These are phyloP conservation scores for Brachyalestes nurse DNA, from an alignment of 2,797 vertebrate species.

Conservation along the genomic window DNA sequence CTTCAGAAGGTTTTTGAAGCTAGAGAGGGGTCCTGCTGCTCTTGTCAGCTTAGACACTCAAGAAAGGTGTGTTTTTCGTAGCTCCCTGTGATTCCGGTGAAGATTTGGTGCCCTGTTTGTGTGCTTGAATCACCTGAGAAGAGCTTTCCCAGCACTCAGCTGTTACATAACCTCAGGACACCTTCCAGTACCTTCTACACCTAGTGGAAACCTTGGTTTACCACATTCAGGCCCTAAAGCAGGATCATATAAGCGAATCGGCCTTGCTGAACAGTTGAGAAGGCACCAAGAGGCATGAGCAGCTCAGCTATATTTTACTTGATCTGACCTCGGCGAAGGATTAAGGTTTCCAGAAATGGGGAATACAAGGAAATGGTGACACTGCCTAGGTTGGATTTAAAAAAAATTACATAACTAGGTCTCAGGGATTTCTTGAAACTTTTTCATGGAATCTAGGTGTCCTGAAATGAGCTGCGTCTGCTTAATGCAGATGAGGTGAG, in stretches of 20 bases:
- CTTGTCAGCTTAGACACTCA: too few relatives aligned
- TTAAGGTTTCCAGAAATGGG: not conserved
- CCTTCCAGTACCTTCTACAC: not conserved
- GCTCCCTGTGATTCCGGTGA: not conserved
- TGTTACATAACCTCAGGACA: conserved; percentile 3
- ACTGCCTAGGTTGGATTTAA: not conserved
- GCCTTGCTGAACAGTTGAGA: not conserved
- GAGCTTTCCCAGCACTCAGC: not conserved
- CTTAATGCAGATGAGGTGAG: too few relatives aligned
- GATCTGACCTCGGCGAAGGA: not conserved
- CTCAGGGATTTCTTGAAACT: not conserved
- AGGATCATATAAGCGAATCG: not conserved
- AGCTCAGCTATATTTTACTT: not conserved
- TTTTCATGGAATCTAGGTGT: too few relatives aligned
- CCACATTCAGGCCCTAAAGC: not conserved
- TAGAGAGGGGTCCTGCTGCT: too few relatives aligned
- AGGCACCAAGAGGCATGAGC: not conserved
- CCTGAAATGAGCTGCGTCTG: too few relatives aligned
- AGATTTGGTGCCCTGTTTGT: not conserved
- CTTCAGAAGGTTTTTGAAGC: too few relatives aligned
- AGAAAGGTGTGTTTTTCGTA: not conserved
- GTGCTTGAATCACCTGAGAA: conserved; percentile 20
- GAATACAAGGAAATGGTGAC: not conserved
- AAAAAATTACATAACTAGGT: not conserved
- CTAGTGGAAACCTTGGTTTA: not conserved